Conservation (phyloP, 2,113 vertebrate genomes). For the Pachypanchax playfairii region DNA sequence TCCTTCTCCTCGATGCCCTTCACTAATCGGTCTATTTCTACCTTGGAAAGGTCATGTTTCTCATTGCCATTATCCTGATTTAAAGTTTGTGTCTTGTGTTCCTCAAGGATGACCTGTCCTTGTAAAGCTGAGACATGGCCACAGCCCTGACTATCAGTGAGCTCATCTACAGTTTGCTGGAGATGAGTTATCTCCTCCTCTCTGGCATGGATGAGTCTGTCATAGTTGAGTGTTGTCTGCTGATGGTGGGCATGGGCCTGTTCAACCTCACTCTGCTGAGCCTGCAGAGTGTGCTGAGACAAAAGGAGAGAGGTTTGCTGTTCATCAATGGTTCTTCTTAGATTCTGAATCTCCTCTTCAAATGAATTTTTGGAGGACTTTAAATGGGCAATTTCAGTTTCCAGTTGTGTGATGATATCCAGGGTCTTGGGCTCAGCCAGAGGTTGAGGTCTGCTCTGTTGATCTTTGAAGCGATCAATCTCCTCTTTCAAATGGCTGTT, state of each 20-base stretch:
- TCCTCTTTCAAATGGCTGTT: conserved; percentile 97
- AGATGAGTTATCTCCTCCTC: conserved; percentile 88
- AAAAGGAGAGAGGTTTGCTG: conserved; percentile 81
- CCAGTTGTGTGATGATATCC: conserved; percentile 90
- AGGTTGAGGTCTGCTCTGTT: conserved; percentile 84
- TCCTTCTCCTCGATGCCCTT: conserved; percentile 95
- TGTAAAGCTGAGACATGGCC: conserved; percentile 70
- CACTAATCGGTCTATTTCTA: conserved; percentile 89
- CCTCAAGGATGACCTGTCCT: conserved; percentile 84
- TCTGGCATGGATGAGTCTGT: conserved; percentile 85
- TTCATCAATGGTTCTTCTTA: conserved; percentile 84
- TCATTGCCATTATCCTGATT: conserved; percentile 91
- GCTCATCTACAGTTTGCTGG: conserved; percentile 82
- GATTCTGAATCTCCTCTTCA: conserved; percentile 84
- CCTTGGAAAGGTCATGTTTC: conserved; percentile 96
- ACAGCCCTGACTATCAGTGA: conserved; percentile 79
- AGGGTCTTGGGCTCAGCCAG: conserved; percentile 85
- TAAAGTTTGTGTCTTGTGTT: conserved; percentile 88
- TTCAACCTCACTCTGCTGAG: conserved; percentile 87
- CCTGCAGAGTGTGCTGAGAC: conserved; percentile 85
- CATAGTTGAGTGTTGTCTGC: conserved; percentile 85
- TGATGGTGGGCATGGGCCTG: conserved; percentile 85
- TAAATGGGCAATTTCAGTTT: conserved; percentile 88
- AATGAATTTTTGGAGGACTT: conserved; percentile 80
- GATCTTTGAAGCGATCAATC: conserved; percentile 89